A percentile compares a stretch with the other conserved stretches of the same genome.
phyloP scores from a whole-genome alignment of 2,113 vertebrate genomes.

The Pteruthius melanotis region DNA sequence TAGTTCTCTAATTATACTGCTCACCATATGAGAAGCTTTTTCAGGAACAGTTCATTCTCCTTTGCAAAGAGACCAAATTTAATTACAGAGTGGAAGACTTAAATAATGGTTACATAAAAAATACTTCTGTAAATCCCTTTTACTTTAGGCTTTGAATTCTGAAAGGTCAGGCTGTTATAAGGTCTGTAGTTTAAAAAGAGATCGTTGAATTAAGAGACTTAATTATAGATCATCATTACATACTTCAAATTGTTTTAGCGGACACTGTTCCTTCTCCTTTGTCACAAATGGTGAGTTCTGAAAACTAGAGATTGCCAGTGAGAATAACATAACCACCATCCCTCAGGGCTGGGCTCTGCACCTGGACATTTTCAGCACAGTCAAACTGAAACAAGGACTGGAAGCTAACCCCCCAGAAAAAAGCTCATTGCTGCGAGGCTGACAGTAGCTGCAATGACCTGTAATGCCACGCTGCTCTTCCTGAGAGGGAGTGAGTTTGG shows the following conservation, averaged over 20 bases:
- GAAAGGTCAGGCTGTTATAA: background rate
- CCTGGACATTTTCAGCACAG: background rate
- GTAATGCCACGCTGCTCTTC: rapidly evolving
- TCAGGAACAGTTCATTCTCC: slow-evolving; percentile 35
- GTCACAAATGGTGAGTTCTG: background rate
- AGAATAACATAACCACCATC: background rate
- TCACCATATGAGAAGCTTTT: slow-evolving; percentile 35
- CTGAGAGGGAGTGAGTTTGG: background rate
- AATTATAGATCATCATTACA: background rate
- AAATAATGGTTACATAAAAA: slow-evolving; percentile 29
- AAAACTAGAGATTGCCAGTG: background rate
- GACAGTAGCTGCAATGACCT: background rate
- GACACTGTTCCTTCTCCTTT: background rate
- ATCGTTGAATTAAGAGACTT: background rate
- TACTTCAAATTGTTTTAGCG: background rate
- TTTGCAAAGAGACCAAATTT: slow-evolving; percentile 35
- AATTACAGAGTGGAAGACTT: slow-evolving; percentile 31
- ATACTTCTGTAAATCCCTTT: slow-evolving; percentile 16
- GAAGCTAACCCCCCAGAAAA: background rate
- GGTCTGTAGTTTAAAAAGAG: background rate
- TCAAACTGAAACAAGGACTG: background rate
- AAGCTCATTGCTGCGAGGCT: background rate
- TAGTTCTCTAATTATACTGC: slow-evolving; percentile 32
- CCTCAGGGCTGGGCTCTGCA: background rate
- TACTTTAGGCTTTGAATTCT: background rate